These are phyloP conservation scores for Lycaena phlaeas DNA, from an alignment of 2,888 invertebrate genomes.

Conservation along the genomic window DNA sequence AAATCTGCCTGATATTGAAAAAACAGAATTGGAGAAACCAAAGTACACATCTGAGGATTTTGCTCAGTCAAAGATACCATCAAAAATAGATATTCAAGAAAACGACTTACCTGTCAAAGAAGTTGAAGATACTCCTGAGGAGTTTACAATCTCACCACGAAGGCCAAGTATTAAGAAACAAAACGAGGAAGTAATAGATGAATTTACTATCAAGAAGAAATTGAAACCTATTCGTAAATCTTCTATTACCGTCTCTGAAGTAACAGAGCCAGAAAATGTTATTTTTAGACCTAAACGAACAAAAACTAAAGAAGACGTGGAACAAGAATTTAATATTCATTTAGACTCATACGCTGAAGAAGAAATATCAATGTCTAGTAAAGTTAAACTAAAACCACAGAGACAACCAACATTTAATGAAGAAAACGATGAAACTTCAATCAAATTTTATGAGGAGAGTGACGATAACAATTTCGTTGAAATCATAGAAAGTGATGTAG, in stretches of 20 bases:
- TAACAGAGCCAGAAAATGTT: constrained; percentile 83
- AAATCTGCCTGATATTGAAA: constrained; percentile 68
- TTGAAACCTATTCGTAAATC: constrained; percentile 78
- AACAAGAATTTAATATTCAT: constrained; percentile 91
- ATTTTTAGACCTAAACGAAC: constrained; percentile 84
- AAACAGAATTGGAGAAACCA: constrained; percentile 71
- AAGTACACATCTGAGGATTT: constrained; percentile 67
- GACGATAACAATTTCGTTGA: constrained; percentile 48
- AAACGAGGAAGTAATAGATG: constrained; percentile 65
- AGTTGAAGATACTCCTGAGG: constrained; percentile 45
- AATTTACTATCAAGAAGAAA: constrained; percentile 83
- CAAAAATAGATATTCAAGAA: constrained; percentile 3
- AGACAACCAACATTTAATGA: constrained; percentile 82
- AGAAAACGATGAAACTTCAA: constrained; percentile 83
- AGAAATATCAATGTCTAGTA: constrained; percentile 89
- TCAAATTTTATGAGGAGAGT: constrained; percentile 73
- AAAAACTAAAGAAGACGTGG: constrained; percentile 88
- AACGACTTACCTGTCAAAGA: neutral
- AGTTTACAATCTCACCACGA: constrained; percentile 53
- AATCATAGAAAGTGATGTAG: constrained; percentile 58
- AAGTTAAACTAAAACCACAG: constrained; percentile 83
- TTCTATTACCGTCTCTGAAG: constrained; percentile 78
- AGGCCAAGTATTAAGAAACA: constrained; percentile 56
- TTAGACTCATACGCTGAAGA: constrained; percentile 90
- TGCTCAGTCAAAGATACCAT: constrained; percentile 15